These are phyloP conservation scores for Zaprionus lachaisei DNA, from an alignment of 1,140 invertebrate genomes.

Conservation along the genomic window DNA sequence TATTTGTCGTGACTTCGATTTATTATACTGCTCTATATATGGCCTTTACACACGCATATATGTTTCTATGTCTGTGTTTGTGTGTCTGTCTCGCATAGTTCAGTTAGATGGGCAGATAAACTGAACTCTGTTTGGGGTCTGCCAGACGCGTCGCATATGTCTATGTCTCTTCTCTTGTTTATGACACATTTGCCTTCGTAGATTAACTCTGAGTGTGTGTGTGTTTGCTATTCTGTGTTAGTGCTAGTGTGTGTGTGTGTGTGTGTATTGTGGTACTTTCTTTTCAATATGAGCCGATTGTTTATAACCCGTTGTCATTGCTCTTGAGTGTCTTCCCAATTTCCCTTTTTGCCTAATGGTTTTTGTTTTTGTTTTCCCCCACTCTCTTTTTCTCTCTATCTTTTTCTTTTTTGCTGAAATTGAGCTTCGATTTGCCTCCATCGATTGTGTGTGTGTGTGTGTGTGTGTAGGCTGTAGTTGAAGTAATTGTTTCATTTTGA, in stretches of 20 bases:
- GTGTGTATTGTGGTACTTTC: conserved; percentile 41
- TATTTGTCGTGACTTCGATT: conserved; percentile 81
- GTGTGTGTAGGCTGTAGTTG: conserved; percentile 17
- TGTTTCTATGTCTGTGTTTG: neutral
- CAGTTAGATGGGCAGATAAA: conserved; percentile 53
- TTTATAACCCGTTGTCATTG: conserved; percentile 51
- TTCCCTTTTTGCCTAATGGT: conserved; percentile 33
- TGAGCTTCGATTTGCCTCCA: conserved; percentile 6
- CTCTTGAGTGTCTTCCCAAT: conserved; percentile 5
- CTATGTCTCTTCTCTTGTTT: conserved; percentile 33
- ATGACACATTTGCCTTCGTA: conserved; percentile 38
- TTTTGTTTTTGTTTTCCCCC: conserved; percentile 18
- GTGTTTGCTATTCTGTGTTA: conserved; percentile 25
- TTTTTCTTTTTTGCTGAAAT: conserved; percentile 1
- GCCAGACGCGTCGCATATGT: conserved; percentile 49
- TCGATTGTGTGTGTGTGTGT: neutral
- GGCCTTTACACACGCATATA: conserved; percentile 27
- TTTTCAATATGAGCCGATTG: conserved; percentile 51
- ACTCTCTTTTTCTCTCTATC: neutral
- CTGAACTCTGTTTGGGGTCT: conserved; percentile 16
- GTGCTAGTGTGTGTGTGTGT: conserved; percentile 25
- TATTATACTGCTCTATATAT: conserved; percentile 62
- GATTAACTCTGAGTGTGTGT: conserved; percentile 26
- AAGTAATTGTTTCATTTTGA: conserved; percentile 46
- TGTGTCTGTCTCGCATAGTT: conserved; percentile 29